A percentile compares a stretch with the other conserved stretches of the same genome.
Conservation (phyloP, 2,797 vertebrate species). For the Danio albolineatus region DNA sequence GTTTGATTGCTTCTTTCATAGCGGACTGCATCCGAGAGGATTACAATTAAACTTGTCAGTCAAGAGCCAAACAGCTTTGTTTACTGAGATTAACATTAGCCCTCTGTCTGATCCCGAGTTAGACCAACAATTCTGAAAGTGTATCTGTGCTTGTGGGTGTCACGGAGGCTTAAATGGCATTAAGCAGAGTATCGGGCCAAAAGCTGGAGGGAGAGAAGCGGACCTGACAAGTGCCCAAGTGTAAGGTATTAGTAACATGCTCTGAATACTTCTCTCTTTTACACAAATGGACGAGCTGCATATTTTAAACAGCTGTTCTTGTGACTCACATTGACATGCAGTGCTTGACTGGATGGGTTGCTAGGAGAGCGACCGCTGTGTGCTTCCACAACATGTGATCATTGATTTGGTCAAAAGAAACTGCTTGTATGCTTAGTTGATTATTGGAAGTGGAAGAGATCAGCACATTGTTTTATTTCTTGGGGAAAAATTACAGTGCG, state of each 20-base stretch:
- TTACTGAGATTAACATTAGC: conserved; percentile 60
- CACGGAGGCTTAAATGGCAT: conserved; percentile 45
- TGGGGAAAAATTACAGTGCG: background rate
- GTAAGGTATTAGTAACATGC: conserved; percentile 68
- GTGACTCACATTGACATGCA: conserved; percentile 52
- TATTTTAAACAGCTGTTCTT: conserved; percentile 68
- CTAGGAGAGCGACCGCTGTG: conserved; percentile 21
- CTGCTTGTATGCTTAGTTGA: background rate
- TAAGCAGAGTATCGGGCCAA: conserved; percentile 57
- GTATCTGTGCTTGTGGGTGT: conserved; percentile 14
- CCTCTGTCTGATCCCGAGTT: conserved; percentile 19
- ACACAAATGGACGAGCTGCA: conserved; percentile 56
- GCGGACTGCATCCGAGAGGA: conserved; percentile 38
- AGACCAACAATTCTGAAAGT: conserved; percentile 38
- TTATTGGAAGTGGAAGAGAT: background rate
- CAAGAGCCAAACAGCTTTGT: conserved; percentile 55
- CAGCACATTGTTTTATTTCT: background rate
- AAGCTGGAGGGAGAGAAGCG: conserved; percentile 53
- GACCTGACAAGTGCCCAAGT: conserved; percentile 60
- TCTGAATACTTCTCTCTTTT: conserved; percentile 69
- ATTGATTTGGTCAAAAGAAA: background rate
- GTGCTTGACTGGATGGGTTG: conserved; percentile 53
- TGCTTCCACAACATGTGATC: background rate
- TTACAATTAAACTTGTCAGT: conserved; percentile 59
- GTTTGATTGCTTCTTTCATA: conserved; percentile 67